Conservation (phyloP, 2,113 vertebrate species). For the Prinia subflava region DNA sequence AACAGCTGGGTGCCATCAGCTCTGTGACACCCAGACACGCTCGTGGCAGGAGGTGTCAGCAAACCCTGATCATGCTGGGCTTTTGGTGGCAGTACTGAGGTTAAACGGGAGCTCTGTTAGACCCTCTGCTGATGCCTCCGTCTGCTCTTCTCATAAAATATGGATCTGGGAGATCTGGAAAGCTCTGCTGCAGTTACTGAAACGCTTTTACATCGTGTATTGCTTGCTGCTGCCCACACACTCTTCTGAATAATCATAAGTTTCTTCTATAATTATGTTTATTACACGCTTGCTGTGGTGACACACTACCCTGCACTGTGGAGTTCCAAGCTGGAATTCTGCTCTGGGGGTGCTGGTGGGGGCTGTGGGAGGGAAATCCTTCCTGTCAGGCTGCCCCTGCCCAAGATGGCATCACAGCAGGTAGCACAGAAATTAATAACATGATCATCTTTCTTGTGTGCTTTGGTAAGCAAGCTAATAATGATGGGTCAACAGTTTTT, state of each 20-base stretch:
- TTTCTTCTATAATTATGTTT: background rate
- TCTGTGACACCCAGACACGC: rapidly evolving
- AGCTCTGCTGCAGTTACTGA: background rate
- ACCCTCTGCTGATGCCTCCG: background rate
- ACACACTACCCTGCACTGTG: background rate
- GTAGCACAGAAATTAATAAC: background rate
- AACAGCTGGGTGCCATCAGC: background rate
- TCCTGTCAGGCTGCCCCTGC: background rate
- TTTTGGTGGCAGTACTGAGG: background rate
- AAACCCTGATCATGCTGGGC: background rate
- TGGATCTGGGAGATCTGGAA: background rate
- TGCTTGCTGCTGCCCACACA: background rate
- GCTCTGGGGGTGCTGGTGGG: background rate
- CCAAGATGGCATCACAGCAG: background rate
- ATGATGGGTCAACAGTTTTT: background rate
- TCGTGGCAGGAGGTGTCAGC: background rate
- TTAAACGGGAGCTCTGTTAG: background rate
- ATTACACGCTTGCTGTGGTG: background rate
- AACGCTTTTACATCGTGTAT: background rate
- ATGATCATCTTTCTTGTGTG: background rate
- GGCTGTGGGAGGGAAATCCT: background rate
- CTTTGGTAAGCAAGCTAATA: background rate
- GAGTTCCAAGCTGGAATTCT: background rate
- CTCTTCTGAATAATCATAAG: background rate
- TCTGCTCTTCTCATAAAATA: background rate